Percentiles rank a stretch among this genome's conserved stretches.
Evolutionary conservation across 1,140 invertebrate genomes (phyloP).

Genomic region (Ridgeia piscesae): DNA sequence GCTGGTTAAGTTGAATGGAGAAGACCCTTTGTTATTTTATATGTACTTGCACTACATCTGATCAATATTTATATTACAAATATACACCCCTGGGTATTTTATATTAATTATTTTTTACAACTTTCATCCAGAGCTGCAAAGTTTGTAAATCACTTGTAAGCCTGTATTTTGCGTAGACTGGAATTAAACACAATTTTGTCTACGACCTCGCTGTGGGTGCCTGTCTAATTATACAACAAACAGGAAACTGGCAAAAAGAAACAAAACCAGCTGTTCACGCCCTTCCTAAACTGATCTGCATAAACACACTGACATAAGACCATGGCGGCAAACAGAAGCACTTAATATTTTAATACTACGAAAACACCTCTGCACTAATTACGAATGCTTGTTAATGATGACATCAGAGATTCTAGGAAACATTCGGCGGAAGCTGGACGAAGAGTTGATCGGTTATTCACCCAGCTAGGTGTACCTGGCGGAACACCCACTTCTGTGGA

Average conservation of each 20-base stretch:
- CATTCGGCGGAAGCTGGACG: not conserved
- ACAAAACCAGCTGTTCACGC: not conserved
- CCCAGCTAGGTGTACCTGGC: not conserved
- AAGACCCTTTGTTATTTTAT: not conserved
- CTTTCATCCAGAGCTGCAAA: too few relatives aligned
- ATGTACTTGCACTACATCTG: not conserved
- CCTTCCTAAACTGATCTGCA: not conserved
- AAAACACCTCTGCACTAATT: not conserved
- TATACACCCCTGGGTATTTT: too few relatives aligned
- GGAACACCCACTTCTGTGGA: not conserved
- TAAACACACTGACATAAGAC: not conserved
- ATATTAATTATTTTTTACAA: too few relatives aligned
- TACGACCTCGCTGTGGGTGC: not conserved
- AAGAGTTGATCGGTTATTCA: not conserved
- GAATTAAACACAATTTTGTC: not conserved
- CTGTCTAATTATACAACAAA: not conserved
- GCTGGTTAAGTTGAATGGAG: too few relatives aligned
- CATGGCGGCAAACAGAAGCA: not conserved
- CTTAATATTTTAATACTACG: not conserved
- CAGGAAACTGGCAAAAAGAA: not conserved
- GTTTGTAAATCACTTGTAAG: too few relatives aligned
- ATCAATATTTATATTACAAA: not conserved
- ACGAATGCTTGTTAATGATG: not conserved
- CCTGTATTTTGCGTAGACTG: not conserved
- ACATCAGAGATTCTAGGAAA: not conserved